phyloP scores from a whole-genome alignment of 92 coral and sea anemone genomes.

The Nematostella vectensis region DNA sequence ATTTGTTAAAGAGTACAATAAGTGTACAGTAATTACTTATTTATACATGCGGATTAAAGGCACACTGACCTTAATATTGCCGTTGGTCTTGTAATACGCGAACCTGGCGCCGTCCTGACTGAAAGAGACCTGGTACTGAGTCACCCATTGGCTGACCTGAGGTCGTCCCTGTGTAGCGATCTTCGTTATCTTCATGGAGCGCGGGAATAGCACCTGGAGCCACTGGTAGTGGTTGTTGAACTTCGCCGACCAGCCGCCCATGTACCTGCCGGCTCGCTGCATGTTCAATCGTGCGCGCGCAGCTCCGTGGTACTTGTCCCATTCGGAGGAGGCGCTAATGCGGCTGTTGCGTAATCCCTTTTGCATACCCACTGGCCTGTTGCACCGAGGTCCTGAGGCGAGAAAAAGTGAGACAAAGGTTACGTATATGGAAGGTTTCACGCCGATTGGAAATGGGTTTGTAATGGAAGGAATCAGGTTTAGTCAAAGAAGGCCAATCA shows the following conservation, averaged over 20 bases:
- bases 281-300: slow-evolving; percentile 54
- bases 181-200: slow-evolving; percentile 58
- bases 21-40: too few species aligned
- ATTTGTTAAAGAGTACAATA: too few species aligned
- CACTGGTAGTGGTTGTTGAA: slow-evolving; percentile 59
- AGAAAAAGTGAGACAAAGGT: too few species aligned
- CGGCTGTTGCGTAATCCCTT: slow-evolving; percentile 49
- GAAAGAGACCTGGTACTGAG: slow-evolving; percentile 40
- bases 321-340: slow-evolving; percentile 67
- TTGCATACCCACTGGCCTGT: slow-evolving; percentile 64
- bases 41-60: too few species aligned
- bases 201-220: slow-evolving; percentile 67
- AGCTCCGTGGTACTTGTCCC: slow-evolving; percentile 50
- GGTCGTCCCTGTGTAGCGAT: slow-evolving; percentile 71
- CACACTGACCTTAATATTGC: slow-evolving; percentile 53
- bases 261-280: slow-evolving; percentile 42
- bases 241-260: slow-evolving; percentile 83
- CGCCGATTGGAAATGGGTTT: too few species aligned
- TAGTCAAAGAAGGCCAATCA: too few species aligned
- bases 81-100: slow-evolving; percentile 53
- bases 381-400: slow-evolving; percentile 58
- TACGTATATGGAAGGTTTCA: too few species aligned
- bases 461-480: too few species aligned
- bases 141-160: slow-evolving; percentile 65
- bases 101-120: slow-evolving; percentile 75